Evolutionary conservation across 2,888 invertebrate genomes (phyloP).

Genomic region (Macaria notata): DNA sequence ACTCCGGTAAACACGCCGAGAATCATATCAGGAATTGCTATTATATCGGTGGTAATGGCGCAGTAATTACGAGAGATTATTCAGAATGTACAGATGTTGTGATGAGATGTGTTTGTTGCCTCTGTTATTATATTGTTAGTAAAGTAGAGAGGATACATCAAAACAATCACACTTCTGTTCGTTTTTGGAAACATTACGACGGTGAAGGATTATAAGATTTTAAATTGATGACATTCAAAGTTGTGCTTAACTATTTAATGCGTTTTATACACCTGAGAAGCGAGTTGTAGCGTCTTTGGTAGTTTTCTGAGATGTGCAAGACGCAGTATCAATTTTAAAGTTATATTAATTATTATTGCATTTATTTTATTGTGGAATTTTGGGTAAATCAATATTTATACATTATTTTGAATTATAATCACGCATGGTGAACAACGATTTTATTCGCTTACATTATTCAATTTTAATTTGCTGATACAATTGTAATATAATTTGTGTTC

Average conservation of each 20-base stretch:
- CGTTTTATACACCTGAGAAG: slow-evolving; percentile 26
- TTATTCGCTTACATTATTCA: slow-evolving; percentile 61
- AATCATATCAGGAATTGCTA: too few species aligned
- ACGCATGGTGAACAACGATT: slow-evolving; percentile 68
- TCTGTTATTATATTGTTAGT: too few species aligned
- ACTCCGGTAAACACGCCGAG: too few species aligned
- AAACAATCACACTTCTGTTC: slow-evolving; percentile 4
- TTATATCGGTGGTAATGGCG: too few species aligned
- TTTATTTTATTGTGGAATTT: slow-evolving; percentile 64
- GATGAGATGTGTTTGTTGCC: background rate
- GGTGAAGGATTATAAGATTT: slow-evolving; percentile 33
- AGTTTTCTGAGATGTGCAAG: slow-evolving; percentile 34
- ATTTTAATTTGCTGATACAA: slow-evolving; percentile 67
- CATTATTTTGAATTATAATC: slow-evolving; percentile 45
- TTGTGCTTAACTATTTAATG: slow-evolving; percentile 22
- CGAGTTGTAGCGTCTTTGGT: background rate
- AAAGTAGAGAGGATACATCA: background rate
- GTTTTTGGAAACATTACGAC: slow-evolving; percentile 17
- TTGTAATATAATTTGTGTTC: slow-evolving; percentile 46
- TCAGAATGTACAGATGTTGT: background rate
- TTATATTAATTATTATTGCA: slow-evolving; percentile 49
- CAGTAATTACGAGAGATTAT: slow-evolving; percentile 26
- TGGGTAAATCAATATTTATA: slow-evolving; percentile 45
- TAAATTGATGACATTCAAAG: slow-evolving; percentile 36
- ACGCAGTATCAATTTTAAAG: slow-evolving; percentile 23